Conservation (phyloP, 2,113 vertebrate species). For the Actenoides lindsayi region DNA sequence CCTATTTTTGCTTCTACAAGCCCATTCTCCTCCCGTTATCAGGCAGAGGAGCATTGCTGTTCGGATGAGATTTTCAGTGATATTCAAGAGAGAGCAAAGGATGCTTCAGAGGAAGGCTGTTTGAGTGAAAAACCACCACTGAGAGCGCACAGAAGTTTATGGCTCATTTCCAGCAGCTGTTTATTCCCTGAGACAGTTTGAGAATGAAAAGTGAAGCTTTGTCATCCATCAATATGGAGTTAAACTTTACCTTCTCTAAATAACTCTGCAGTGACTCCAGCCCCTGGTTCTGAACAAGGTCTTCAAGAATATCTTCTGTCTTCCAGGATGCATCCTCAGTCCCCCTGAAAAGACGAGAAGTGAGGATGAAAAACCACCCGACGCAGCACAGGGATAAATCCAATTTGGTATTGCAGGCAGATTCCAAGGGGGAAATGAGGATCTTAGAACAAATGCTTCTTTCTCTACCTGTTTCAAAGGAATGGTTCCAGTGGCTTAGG, state of each 20-base stretch:
- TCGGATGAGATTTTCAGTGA: neutral
- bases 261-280: slow-evolving; percentile 33
- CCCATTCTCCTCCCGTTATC: neutral
- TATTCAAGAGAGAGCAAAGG: neutral
- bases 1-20: neutral
- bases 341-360: slow-evolving; percentile 1
- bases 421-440: neutral
- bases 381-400: neutral
- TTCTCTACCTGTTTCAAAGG: neutral
- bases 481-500: neutral
- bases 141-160: neutral
- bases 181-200: neutral
- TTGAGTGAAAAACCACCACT: neutral
- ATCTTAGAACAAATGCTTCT: fast-evolving
- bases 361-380: neutral
- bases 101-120: neutral
- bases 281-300: slow-evolving; percentile 51
- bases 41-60: neutral
- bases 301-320: slow-evolving; percentile 63
- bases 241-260: slow-evolving; percentile 70
- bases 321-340: slow-evolving; percentile 31
- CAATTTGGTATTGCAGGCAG: too few species aligned
- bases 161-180: neutral
- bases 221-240: too few species aligned
- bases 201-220: neutral